phyloP scores from a whole-genome alignment of 23 tunicate genomes.

The Ascidia mentula region DNA sequence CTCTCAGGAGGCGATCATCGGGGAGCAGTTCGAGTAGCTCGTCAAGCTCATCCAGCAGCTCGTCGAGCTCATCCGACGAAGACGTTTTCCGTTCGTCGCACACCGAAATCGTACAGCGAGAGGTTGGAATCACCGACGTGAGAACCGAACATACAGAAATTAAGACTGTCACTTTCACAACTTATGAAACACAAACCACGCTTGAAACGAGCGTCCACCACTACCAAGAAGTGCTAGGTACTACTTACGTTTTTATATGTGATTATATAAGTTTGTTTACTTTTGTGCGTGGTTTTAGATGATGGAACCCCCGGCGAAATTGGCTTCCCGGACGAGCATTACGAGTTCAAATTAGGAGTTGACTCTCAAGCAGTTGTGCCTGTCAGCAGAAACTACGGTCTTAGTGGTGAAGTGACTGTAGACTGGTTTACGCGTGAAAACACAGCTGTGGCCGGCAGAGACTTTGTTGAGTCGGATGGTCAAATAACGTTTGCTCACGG shows the following conservation, averaged over 20 bases:
- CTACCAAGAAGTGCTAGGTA: neutral
- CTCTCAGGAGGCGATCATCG: neutral
- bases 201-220: neutral
- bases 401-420: constrained; percentile 54
- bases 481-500: constrained; percentile 46
- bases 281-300: neutral
- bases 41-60: neutral
- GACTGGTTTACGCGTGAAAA: constrained; percentile 82
- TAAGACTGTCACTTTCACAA: neutral
- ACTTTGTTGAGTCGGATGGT: constrained; percentile 67
- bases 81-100: constrained; percentile 1
- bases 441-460: constrained; percentile 68
- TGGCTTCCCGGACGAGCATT: constrained; percentile 43
- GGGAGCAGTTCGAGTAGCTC: neutral
- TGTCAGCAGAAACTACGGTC: constrained; percentile 37
- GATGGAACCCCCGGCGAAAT: constrained; percentile 44
- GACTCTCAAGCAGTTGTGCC: constrained; percentile 48
- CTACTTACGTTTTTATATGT: neutral
- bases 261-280: neutral
- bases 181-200: neutral
- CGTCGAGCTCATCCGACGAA: neutral
- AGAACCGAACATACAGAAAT: neutral
- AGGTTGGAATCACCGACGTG: neutral
- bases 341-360: constrained; percentile 20
- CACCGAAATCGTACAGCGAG: neutral